These are phyloP conservation scores for Reticulitermes lucifugus DNA, from an alignment of 2,888 invertebrate genomes.

Conservation along the genomic window DNA sequence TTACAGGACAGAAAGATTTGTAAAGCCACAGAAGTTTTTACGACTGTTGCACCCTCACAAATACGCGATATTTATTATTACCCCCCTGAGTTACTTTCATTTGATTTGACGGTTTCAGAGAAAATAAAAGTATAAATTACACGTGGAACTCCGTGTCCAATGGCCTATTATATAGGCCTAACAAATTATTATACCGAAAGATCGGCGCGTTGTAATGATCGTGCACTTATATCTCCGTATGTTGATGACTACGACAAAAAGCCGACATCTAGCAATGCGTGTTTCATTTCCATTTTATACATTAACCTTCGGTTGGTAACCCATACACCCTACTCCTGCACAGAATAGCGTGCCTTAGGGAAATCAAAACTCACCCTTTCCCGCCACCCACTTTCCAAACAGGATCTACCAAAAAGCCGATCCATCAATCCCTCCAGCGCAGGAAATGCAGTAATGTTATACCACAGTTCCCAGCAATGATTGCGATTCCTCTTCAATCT, in stretches of 20 bases:
- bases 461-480: background rate
- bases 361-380: constrained; percentile 4
- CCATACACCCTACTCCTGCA: background rate
- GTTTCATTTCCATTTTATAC: background rate
- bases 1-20: too few relatives aligned
- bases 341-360: background rate
- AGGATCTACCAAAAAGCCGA: background rate
- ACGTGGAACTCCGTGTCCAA: too few relatives aligned
- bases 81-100: too few relatives aligned
- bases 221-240: too few relatives aligned
- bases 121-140: too few relatives aligned
- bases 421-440: background rate
- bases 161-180: too few relatives aligned
- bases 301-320: constrained; percentile 10
- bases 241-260: background rate
- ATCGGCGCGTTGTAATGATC: too few relatives aligned
- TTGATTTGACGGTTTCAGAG: too few relatives aligned
- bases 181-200: too few relatives aligned
- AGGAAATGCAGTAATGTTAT: background rate
- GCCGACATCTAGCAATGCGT: background rate
- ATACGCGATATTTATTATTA: too few relatives aligned
- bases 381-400: background rate
- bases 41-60: too few relatives aligned
- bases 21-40: too few relatives aligned
- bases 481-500: background rate